Percentiles rank a stretch among this genome's conserved stretches.
Conservation (phyloP, 53 echinoderm and acorn worm species). For the Apostichopus leukothele region DNA sequence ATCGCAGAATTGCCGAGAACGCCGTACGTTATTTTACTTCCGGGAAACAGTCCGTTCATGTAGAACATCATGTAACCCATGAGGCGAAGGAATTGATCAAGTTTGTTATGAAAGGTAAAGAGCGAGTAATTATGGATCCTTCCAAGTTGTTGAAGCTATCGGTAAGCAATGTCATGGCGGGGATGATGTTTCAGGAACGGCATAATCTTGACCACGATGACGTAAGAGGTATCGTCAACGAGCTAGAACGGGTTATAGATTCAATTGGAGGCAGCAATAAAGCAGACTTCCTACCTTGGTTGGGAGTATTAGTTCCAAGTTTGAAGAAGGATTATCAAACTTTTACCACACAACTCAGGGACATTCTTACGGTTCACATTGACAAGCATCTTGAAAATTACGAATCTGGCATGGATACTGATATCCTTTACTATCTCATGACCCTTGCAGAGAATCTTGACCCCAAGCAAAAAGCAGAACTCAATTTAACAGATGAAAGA, state of each 20-base stretch:
- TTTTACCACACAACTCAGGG: conserved; percentile 59
- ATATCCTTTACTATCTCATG: conserved; percentile 64
- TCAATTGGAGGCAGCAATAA: conserved; percentile 73
- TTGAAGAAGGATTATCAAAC: conserved; percentile 62
- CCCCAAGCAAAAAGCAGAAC: conserved; percentile 24
- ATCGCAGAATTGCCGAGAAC: conserved; percentile 65
- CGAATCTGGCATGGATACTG: conserved; percentile 50
- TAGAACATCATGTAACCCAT: conserved; percentile 53
- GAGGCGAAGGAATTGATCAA: conserved; percentile 72
- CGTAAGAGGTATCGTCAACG: conserved; percentile 61
- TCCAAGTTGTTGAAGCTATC: conserved; percentile 60
- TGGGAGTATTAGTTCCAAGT: conserved; percentile 50
- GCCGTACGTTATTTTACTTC: conserved; percentile 64
- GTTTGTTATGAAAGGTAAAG: conserved; percentile 64
- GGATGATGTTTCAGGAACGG: conserved; percentile 69
- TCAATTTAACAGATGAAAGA: conserved; percentile 44
- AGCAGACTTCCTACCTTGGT: conserved; percentile 76
- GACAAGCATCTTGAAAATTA: conserved; percentile 58
- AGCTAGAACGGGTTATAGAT: conserved; percentile 62
- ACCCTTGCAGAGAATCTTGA: conserved; percentile 46
- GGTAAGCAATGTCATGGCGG: conserved; percentile 80
- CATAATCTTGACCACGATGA: conserved; percentile 67
- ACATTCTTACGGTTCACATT: conserved; percentile 65
- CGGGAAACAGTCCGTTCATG: conserved; percentile 51
- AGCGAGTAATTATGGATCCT: conserved; percentile 52